Evolutionary conservation across 2,888 invertebrate species (phyloP).

Genomic region (Eristalis pertinax): DNA sequence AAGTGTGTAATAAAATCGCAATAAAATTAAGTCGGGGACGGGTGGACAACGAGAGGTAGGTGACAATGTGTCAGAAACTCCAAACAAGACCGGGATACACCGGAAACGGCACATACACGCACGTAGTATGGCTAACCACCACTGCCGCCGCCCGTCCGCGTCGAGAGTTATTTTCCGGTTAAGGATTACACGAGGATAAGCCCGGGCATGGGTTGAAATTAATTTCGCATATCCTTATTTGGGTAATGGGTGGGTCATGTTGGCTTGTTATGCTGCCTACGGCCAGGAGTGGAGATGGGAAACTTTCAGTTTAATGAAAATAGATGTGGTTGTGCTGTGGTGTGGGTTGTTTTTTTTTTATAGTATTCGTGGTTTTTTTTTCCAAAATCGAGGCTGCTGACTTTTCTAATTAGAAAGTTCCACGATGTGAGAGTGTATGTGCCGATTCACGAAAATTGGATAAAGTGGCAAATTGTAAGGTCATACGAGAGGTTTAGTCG

Average conservation of each 20-base stretch:
- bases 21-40: background rate
- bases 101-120: background rate
- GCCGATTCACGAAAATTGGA: background rate
- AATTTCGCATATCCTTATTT: constrained; percentile 15
- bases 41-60: background rate
- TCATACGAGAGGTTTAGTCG: background rate
- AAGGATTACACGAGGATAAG: constrained; percentile 16
- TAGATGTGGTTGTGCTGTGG: background rate
- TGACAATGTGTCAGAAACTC: background rate
- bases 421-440: background rate
- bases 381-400: background rate
- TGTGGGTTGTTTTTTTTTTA: background rate
- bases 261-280: background rate
- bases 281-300: background rate
- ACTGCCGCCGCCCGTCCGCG: background rate
- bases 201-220: constrained; percentile 12
- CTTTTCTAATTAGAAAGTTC: background rate
- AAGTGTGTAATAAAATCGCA: background rate
- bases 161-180: constrained; percentile 15
- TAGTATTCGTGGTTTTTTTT: background rate
- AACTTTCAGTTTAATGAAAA: background rate
- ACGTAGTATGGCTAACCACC: background rate
- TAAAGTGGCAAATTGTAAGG: background rate
- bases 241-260: background rate
- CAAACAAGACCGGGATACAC: background rate